phyloP scores from a whole-genome alignment of 30 jellyfish, hydroid and myxozoan species.

The Hydra vulgaris region DNA sequence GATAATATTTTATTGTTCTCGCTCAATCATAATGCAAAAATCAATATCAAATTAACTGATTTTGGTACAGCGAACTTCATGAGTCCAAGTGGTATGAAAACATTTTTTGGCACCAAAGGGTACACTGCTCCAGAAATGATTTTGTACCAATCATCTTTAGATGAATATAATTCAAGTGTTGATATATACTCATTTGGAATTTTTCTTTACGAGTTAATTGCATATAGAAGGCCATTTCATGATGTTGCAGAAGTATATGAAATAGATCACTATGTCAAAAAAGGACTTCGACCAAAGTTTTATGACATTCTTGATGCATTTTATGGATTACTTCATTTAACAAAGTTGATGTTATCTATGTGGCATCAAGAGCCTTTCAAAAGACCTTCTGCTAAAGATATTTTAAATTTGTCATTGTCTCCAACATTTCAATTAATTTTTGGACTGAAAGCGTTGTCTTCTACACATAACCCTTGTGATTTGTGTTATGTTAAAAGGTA shows the following conservation, averaged over 20 bases:
- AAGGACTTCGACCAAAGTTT: constrained; percentile 70
- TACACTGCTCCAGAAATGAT: constrained; percentile 83
- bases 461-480: constrained; percentile 47
- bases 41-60: constrained; percentile 72
- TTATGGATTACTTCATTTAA: constrained; percentile 52
- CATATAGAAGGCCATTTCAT: constrained; percentile 68
- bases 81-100: constrained; percentile 55
- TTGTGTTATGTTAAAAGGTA: constrained; percentile 39
- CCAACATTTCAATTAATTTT: constrained; percentile 50
- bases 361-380: constrained; percentile 64
- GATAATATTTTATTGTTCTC: constrained; percentile 73
- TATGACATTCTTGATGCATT: constrained; percentile 31
- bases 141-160: constrained; percentile 39
- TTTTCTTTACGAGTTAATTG: constrained; percentile 58
- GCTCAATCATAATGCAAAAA: constrained; percentile 32
- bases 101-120: constrained; percentile 58
- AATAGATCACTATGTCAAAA: constrained; percentile 31
- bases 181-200: constrained; percentile 87
- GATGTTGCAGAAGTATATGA: constrained; percentile 28
- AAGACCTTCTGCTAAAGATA: constrained; percentile 58
- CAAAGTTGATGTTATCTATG: constrained; percentile 49
- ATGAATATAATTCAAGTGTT: constrained; percentile 68
- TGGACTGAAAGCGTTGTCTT: constrained; percentile 40
- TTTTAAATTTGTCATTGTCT: constrained; percentile 29
- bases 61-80: constrained; percentile 94